Percentiles rank a stretch among this genome's conserved stretches.
Conservation (phyloP, 2,888 invertebrate species). For the Osmoderma eremita region DNA sequence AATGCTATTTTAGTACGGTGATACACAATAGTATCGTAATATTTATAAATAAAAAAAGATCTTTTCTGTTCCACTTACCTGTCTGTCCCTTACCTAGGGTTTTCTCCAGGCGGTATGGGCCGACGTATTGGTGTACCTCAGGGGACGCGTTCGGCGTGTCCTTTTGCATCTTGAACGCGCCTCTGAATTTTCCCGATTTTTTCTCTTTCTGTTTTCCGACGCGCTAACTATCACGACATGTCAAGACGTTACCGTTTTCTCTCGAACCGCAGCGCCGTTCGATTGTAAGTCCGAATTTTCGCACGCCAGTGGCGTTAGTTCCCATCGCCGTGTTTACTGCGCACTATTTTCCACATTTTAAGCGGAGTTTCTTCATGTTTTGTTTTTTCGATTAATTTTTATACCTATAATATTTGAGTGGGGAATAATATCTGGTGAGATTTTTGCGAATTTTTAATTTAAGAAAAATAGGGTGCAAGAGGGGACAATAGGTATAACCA, state of each 20-base stretch:
- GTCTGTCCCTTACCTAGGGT: conserved; percentile 99
- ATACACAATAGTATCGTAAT: no score
- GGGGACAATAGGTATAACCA: no score
- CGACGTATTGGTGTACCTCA: conserved; percentile 93
- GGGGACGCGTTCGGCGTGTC: conserved; percentile 63
- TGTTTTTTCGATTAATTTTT: not conserved
- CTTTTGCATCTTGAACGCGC: conserved; percentile 57
- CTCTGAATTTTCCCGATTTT: conserved; percentile 3
- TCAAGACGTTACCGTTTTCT: conserved; percentile 28
- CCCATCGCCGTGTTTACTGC: not conserved
- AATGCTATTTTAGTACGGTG: no score
- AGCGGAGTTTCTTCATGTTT: conserved; percentile 19
- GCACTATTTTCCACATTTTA: not conserved
- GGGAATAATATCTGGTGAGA: no score
- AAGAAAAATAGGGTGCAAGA: no score
- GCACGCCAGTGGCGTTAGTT: not conserved
- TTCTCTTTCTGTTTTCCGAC: not conserved
- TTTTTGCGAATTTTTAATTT: no score
- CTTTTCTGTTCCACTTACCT: no score
- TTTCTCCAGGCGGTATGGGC: conserved; percentile 98
- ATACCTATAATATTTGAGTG: no score
- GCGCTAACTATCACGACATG: conserved; percentile 23
- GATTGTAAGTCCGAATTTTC: conserved; percentile 11
- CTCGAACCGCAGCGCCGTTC: not conserved
- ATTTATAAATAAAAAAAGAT: not conserved